Conservation (phyloP, 2,797 vertebrate species). For the Melanogrammus aeglefinus region DNA sequence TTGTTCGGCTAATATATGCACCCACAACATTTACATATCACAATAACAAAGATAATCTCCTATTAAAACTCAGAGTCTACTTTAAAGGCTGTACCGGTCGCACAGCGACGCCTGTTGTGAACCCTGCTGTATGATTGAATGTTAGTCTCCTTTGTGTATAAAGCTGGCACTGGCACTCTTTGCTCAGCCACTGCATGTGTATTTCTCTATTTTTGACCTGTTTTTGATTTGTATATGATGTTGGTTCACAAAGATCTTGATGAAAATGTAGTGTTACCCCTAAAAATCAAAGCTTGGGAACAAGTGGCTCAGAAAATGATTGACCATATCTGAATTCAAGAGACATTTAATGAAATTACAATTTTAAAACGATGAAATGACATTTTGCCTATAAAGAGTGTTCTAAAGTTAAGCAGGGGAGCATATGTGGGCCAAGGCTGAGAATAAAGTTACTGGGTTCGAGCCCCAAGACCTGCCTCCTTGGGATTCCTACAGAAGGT, state of each 20-base stretch:
- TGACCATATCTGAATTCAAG: not conserved
- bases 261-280: no score
- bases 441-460: not conserved
- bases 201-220: no score
- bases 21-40: constrained; percentile 1
- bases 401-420: not conserved
- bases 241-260: no score
- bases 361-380: not conserved
- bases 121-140: not conserved
- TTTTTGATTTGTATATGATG: no score
- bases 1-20: not conserved
- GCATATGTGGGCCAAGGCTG: not conserved
- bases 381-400: not conserved
- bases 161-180: no score
- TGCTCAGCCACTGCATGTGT: no score
- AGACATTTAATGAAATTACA: not conserved
- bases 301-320: no score
- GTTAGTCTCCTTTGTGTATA: not conserved
- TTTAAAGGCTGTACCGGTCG: not conserved
- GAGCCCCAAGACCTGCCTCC: not conserved
- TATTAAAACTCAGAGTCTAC: not conserved
- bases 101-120: not conserved
- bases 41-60: constrained; percentile 5
- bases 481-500: not conserved
- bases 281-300: no score